These are phyloP conservation scores for Pecten maximus DNA, from an alignment of 2,888 invertebrate species.

Conservation along the genomic window DNA sequence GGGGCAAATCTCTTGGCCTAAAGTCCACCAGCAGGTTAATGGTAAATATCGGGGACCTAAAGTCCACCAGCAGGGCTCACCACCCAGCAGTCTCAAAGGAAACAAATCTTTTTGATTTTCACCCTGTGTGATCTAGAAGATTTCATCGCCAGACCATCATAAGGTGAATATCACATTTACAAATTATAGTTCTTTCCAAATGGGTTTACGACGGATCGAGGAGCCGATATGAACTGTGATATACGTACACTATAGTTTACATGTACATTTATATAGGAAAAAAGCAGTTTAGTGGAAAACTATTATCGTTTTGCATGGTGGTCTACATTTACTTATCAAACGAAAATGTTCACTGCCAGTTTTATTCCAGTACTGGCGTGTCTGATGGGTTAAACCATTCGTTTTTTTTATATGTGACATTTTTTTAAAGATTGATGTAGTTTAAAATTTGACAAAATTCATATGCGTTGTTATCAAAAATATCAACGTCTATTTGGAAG, in stretches of 20 bases:
- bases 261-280: background rate
- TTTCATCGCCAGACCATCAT: background rate
- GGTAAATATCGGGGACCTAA: no score
- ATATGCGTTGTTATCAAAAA: constrained; percentile 13
- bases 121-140: background rate
- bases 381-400: background rate
- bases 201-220: background rate
- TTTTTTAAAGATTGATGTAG: background rate
- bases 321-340: background rate
- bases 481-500: background rate
- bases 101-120: background rate
- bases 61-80: no score
- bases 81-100: no score
- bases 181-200: background rate
- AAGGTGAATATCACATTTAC: background rate
- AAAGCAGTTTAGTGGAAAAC: background rate
- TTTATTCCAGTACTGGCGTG: background rate
- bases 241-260: background rate
- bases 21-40: no score
- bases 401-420: background rate
- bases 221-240: background rate
- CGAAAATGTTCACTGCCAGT: background rate
- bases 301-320: background rate
- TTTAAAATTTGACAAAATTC: constrained; percentile 16
- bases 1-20: no score